phyloP scores from a whole-genome alignment of 2,113 vertebrate genomes.

The Gavia stellata region DNA sequence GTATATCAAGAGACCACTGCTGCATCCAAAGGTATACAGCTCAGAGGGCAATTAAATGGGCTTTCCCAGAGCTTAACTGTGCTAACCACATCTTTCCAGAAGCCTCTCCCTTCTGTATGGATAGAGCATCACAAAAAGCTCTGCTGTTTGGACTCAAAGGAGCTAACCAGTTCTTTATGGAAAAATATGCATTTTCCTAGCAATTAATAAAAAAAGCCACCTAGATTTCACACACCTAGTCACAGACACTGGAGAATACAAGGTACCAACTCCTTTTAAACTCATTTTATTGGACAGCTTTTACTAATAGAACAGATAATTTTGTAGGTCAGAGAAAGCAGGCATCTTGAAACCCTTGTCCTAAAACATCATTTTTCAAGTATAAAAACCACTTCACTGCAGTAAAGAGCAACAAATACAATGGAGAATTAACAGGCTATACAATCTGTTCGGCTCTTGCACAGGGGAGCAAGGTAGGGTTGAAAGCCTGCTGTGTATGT shows the following conservation, averaged over 20 bases:
- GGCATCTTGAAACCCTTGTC: not conserved
- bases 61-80: not conserved
- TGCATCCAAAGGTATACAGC: not conserved
- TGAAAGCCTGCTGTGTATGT: not conserved
- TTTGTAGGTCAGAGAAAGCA: not conserved
- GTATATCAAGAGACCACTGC: not conserved
- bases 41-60: not conserved
- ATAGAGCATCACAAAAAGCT: not conserved
- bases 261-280: not conserved
- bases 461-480: not conserved
- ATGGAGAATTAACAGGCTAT: not conserved
- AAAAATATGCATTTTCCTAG: not conserved
- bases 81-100: slow-evolving; percentile 12
- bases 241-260: not conserved
- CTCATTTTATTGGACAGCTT: not conserved
- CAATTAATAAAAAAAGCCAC: not conserved
- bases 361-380: not conserved
- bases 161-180: not conserved
- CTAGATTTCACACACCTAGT: not conserved
- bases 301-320: not conserved
- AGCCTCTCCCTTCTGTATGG: not conserved
- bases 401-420: not conserved
- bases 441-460: not conserved
- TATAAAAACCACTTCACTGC: not conserved
- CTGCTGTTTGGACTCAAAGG: not conserved